Base-by-base conservation (phyloP, 2,797 vertebrate species). In the Hyperoplus lanceolatus region DNA sequence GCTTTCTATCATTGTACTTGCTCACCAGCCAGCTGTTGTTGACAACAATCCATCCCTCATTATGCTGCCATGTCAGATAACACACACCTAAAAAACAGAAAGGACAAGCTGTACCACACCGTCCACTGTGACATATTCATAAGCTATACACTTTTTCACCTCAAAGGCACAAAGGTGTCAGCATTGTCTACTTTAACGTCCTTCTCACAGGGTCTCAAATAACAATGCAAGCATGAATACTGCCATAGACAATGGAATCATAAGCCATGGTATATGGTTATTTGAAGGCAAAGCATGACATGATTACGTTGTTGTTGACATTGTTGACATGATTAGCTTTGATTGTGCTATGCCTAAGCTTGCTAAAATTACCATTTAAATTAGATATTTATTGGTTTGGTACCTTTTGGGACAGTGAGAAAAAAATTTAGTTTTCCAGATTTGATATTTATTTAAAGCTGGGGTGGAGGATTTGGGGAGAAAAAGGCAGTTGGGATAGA, bases 51-150 rank as follows among this genome's bases (percentile, higher is more conserved):
- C 49, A 78, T 80, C 55, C 42, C 12, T 85, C 61, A 72, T 13
- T 72, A 48, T 39, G 21, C 49, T 81, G 74, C 73, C 69, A 79
- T 81, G 74, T 75, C 69, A 79, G 55, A 53, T 64, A 46, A 59
- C 57, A 77, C 39, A 75, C 70, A 66, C 63, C 48, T 54, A 57
- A 57, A 61, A 61, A 50, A 75, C 48, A 68, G 29, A 41, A 3
- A 67, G 21, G 62, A 14, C 15, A 68, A 21, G 49, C 36, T 58
- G 42, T 55, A 51, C 5, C 51, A 61, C 53, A 29, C 8, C 8
- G 70, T 67, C 15, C 57, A 39, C 55, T 67, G n/a, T 58, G 18
- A 57, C 4, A 1, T 68, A 61, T 70, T 56, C 21, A 45, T 12
- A 9, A 45, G 38, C 12, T 13, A 57, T 49, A n/a, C 0, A 1